Evolutionary conservation across 2,888 invertebrate species (phyloP), one percentile per base, ranked within the genome.

Genomic region (Aphrophora alni): DNA sequence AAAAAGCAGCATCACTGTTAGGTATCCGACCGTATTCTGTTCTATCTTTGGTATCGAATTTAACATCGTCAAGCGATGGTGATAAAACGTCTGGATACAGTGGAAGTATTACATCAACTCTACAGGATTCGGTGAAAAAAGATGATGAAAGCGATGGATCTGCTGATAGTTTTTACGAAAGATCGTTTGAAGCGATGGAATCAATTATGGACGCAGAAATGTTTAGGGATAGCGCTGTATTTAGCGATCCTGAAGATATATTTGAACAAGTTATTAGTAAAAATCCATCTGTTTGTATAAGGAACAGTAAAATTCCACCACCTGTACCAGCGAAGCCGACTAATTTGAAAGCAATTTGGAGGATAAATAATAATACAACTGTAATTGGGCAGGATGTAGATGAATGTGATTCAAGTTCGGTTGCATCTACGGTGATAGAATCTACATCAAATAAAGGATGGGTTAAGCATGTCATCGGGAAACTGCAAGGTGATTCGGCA

Each of bases 151-250:
- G 88, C 82, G 89, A 88, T 77, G 88, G 87, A 10, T 89, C 92
- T 27, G 92, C 92, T 76, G 93, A 94, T 83, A 93, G 94, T 85
- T 94, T 92, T 86, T 95, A 95, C 86, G 95, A 95, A 87, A 92
- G 93, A 84, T 92, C 93, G 0, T 94, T 94, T 86, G 94, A 94
- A 85, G 93, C 92, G 44, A 93, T 95, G 44, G 95, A 95, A 87
- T 92, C 92, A 81, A 90, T 93, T 44, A 87, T 91, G 79, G 91
- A 92, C 81, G 91, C 90, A 38, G 93, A 91, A 90, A 84, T 93
- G 93, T 84, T 90, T 92, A 91, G 95, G 85, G 96, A 96, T 87
- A 95, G 95, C 77, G 95, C 95, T 83, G 94, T 95, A 85, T 95
- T 95, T 87, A 95, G 95, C 83, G 95, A 95, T 85, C 92, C 91